Evolutionary conservation across 2,113 vertebrate species (phyloP), one percentile per base, ranked within the genome.

Genomic region (Salvelinus alpinus): DNA sequence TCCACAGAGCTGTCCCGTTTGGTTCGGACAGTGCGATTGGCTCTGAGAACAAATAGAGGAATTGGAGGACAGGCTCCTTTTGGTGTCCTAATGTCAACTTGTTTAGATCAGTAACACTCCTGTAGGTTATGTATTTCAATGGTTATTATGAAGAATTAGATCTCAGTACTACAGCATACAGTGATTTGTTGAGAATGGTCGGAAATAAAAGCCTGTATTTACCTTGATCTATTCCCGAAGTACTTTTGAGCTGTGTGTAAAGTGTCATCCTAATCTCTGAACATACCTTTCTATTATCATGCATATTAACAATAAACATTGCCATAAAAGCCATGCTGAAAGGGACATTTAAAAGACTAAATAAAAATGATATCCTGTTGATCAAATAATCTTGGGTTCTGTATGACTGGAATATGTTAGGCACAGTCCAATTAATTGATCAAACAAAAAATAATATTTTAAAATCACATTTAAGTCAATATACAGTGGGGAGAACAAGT

Each of bases 141-240:
- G 87, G 82, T 84, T 79, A 85, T 71, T 67, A 89, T 80, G 85
- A 86, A 11, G 38, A 11, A 82, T 77, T 81, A 85, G 75, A 75
- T 89, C 84, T 85, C 38, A 44, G 38, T 44, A 44, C 38, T 44
- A 44, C 38, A 44, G 38, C 38, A 44, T 44, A 34, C 34, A 44
- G 71, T 79, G 89, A 79, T 90, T 82, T 87, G 83, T 89, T 71
- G 74, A 85, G 89, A 87, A 86, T 75, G 87, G 75, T 90, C 69
- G 81, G 83, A 82, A 85, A 84, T 84, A 82, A 84, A 82, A 90
- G 84, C 81, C 81, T 85, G 85, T 87, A 89, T 83, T 89, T 88
- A 90, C 84, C 90, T 91, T 86, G 85, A 91, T 91, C 89, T 92
- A 88, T 86, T 85, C 84, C 87, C 85, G 78, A 84, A 89, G 87